These are phyloP conservation scores for Synergus itoensis DNA, from an alignment of 2,888 invertebrate species.

Conservation along the genomic window DNA sequence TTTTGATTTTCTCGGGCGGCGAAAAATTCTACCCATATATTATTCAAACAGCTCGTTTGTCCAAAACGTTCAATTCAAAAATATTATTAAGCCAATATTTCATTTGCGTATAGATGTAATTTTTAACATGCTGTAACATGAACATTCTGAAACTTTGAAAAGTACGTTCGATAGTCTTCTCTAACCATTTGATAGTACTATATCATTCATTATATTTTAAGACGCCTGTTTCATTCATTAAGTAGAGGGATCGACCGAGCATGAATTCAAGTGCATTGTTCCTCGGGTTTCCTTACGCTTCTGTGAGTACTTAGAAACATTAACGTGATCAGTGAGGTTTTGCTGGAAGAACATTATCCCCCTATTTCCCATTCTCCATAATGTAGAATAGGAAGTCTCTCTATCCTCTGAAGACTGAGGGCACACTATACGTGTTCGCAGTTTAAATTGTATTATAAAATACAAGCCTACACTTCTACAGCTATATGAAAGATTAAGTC, in stretches of 20 bases:
- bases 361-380: constrained; percentile 17
- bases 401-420: constrained; percentile 4
- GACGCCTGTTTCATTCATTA: constrained; percentile 20
- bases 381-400: constrained; percentile 24
- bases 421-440: constrained; percentile 17
- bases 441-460: not conserved
- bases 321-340: constrained; percentile 37
- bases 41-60: not conserved
- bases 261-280: constrained; percentile 40
- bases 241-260: constrained; percentile 31
- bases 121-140: too few relatives aligned
- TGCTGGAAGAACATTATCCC: constrained; percentile 35
- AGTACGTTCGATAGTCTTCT: not conserved
- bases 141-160: not conserved
- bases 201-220: constrained; percentile 26
- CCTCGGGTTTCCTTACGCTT: constrained; percentile 29
- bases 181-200: not conserved
- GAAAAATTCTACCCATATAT: not conserved
- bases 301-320: constrained; percentile 38
- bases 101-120: too few relatives aligned
- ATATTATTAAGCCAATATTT: too few relatives aligned
- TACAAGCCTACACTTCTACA: not conserved
- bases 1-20: not conserved
- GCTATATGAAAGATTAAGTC: constrained; percentile 5
- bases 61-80: not conserved